Conservation (phyloP, 1,140 invertebrate species). For the Condylostylus longicornis region DNA sequence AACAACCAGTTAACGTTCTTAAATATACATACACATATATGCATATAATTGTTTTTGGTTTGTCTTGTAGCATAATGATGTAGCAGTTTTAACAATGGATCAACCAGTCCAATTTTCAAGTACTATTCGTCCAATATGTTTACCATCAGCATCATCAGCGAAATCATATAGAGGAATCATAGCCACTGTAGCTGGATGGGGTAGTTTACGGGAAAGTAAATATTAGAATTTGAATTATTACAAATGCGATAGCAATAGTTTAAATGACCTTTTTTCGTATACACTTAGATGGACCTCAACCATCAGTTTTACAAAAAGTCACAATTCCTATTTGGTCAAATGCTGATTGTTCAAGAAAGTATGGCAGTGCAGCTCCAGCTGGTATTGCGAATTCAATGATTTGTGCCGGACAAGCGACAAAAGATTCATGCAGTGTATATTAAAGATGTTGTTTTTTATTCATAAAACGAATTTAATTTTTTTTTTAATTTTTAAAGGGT, state of each 20-base stretch:
- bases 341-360: slow-evolving; percentile 58
- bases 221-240: background rate
- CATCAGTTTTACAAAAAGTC: slow-evolving; percentile 64
- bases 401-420: slow-evolving; percentile 64
- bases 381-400: slow-evolving; percentile 77
- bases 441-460: background rate
- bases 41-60: slow-evolving; percentile 1
- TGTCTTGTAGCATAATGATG: slow-evolving; percentile 56
- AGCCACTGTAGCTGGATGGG: slow-evolving; percentile 74
- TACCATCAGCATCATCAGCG: slow-evolving; percentile 43
- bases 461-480: background rate
- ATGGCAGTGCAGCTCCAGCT: slow-evolving; percentile 69
- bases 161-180: slow-evolving; percentile 46
- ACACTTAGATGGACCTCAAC: slow-evolving; percentile 58
- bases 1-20: background rate
- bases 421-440: slow-evolving; percentile 73
- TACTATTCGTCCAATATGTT: slow-evolving; percentile 66
- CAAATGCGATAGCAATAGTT: background rate
- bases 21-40: background rate
- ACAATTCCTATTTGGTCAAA: slow-evolving; percentile 73
- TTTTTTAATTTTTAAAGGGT: slow-evolving; percentile 43
- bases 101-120: slow-evolving; percentile 57
- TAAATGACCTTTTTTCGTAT: slow-evolving; percentile 6
- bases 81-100: slow-evolving; percentile 70
- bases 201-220: slow-evolving; percentile 62